These are phyloP conservation scores for Melanostoma scalare DNA, from an alignment of 2,888 invertebrate genomes.

Conservation along the genomic window DNA sequence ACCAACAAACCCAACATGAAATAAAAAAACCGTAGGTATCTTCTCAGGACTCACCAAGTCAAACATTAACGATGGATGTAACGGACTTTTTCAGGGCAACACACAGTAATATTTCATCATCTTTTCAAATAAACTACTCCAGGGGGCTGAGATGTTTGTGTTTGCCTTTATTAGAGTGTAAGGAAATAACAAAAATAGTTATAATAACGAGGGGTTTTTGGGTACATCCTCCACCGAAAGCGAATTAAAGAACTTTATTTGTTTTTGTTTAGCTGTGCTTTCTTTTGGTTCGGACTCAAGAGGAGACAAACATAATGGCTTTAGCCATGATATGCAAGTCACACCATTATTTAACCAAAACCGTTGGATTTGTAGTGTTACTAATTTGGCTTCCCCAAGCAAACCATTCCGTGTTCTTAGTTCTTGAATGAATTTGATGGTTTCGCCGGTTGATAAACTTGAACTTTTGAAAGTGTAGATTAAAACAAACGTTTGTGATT, in stretches of 20 bases:
- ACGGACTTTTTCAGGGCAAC: slow-evolving; percentile 60
- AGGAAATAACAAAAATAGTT: slow-evolving; percentile 12
- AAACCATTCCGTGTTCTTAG: too few species aligned
- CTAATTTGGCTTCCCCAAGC: too few species aligned
- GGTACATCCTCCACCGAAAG: slow-evolving; percentile 35
- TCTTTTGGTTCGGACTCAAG: slow-evolving; percentile 34
- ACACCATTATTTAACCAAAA: too few species aligned
- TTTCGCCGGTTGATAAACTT: too few species aligned
- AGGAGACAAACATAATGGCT: slow-evolving; percentile 53
- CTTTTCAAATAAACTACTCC: slow-evolving; percentile 54
- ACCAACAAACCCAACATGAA: slow-evolving; percentile 4
- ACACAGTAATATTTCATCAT: slow-evolving; percentile 66
- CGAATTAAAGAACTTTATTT: slow-evolving; percentile 60
- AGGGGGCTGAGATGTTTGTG: slow-evolving; percentile 45
- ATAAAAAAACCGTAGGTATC: slow-evolving; percentile 16
- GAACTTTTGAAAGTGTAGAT: too few species aligned
- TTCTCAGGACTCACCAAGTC: slow-evolving; percentile 35
- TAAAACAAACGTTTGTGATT: too few species aligned
- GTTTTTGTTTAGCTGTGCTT: slow-evolving; percentile 8
- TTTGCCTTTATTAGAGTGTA: slow-evolving; percentile 30
- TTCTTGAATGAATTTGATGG: too few species aligned
- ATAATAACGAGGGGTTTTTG: neutral
- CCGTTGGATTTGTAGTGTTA: too few species aligned
- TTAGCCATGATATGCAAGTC: slow-evolving; percentile 17
- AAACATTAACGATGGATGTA: slow-evolving; percentile 60